These are phyloP conservation scores for Acrossocheilus fasciatus DNA, from an alignment of 2,797 vertebrate genomes.

Conservation along the genomic window DNA sequence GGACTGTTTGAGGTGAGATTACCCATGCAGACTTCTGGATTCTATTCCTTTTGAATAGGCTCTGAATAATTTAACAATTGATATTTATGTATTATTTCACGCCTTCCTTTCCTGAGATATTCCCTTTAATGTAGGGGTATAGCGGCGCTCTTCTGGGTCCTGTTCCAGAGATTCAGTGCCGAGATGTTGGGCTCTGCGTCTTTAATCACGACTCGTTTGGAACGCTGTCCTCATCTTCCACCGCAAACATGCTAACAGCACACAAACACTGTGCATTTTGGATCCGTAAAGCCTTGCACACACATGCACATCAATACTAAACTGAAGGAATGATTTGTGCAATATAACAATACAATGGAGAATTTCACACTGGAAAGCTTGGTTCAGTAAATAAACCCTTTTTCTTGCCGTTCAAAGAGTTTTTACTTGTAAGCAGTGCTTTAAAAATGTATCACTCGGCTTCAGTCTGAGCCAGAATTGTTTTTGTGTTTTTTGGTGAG, in stretches of 20 bases:
- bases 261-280: constrained; percentile 64
- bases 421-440: constrained; percentile 3
- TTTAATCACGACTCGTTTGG: constrained; percentile 77
- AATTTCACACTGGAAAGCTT: neutral
- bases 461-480: constrained; percentile 2
- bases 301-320: constrained; percentile 34
- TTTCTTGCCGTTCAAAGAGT: constrained; percentile 10
- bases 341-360: neutral
- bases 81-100: constrained; percentile 66
- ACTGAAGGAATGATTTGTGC: constrained; percentile 36
- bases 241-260: constrained; percentile 65
- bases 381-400: constrained; percentile 23
- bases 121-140: constrained; percentile 55
- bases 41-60: constrained; percentile 53
- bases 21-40: constrained; percentile 42
- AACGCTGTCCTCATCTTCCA: constrained; percentile 67
- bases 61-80: constrained; percentile 61
- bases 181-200: constrained; percentile 68
- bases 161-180: constrained; percentile 51
- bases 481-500: neutral
- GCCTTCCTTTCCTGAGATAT: constrained; percentile 52
- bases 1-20: constrained; percentile 39
- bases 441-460: neutral
- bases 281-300: constrained; percentile 68
- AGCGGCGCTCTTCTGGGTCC: constrained; percentile 51